Percentiles rank a stretch among this genome's conserved stretches.
phyloP scores from a whole-genome alignment of 2,888 invertebrate genomes.

The Bugulina stolonifera region DNA sequence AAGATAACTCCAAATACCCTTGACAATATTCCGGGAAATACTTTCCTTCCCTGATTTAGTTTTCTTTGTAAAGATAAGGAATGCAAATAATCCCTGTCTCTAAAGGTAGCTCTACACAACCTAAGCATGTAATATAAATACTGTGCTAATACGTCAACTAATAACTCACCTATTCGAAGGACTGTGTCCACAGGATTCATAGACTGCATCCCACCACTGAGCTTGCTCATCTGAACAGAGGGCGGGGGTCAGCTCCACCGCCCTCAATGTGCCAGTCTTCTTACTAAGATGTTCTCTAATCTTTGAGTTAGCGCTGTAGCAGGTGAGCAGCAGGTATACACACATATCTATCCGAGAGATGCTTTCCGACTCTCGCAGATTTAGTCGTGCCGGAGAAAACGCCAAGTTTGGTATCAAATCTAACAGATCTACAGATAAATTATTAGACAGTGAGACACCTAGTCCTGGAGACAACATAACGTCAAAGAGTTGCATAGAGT shows the following conservation, averaged over 20 bases:
- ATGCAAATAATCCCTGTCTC: too few relatives aligned
- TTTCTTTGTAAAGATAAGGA: too few relatives aligned
- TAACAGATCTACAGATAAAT: not conserved
- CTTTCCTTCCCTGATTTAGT: too few relatives aligned
- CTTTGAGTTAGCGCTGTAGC: not conserved
- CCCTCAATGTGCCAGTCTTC: constrained; percentile 42
- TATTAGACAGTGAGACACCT: not conserved
- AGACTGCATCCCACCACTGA: constrained; percentile 56
- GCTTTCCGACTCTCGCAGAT: not conserved
- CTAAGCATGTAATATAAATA: too few relatives aligned
- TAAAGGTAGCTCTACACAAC: too few relatives aligned
- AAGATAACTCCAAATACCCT: too few relatives aligned
- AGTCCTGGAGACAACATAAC: not conserved
- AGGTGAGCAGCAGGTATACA: not conserved
- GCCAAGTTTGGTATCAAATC: not conserved
- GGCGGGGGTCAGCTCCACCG: constrained; percentile 41
- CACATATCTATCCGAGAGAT: constrained; percentile 51
- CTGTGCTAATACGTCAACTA: too few relatives aligned
- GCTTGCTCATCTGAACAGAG: constrained; percentile 46
- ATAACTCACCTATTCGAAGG: not conserved
- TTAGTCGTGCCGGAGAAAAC: constrained; percentile 10
- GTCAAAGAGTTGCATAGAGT: too few relatives aligned
- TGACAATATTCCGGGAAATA: too few relatives aligned
- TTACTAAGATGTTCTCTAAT: constrained; percentile 33
- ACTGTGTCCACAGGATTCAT: constrained; percentile 59